These are phyloP conservation scores for Dendroctonus ponderosae DNA, from an alignment of 1,140 invertebrate species.

Conservation along the genomic window DNA sequence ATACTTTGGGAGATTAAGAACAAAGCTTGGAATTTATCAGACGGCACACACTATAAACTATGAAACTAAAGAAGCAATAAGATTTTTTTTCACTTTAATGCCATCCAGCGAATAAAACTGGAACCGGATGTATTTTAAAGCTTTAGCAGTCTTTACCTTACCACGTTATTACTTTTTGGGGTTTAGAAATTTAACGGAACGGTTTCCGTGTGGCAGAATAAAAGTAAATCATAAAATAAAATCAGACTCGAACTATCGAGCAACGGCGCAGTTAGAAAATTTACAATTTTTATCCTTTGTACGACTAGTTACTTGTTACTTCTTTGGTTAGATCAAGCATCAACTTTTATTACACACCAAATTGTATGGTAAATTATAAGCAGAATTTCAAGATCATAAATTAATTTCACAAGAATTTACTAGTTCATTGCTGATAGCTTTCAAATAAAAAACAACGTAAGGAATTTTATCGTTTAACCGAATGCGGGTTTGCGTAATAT, in stretches of 20 bases:
- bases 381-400: neutral
- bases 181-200: neutral
- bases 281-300: neutral
- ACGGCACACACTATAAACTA: no score
- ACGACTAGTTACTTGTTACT: neutral
- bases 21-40: neutral
- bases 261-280: no score
- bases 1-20: neutral
- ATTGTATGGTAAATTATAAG: neutral
- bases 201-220: no score
- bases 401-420: neutral
- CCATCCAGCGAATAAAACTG: neutral
- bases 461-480: neutral
- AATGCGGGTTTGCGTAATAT: no score
- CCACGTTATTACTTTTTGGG: neutral
- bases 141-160: conserved; percentile 1
- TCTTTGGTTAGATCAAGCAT: no score
- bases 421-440: neutral
- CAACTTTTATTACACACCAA: neutral
- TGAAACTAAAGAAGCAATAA: neutral
- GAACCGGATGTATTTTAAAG: neutral
- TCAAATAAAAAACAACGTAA: no score
- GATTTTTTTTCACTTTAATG: neutral
- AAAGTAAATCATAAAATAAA: no score
- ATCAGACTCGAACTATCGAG: no score